Conservation (phyloP, 2,113 vertebrate genomes). For the Melanerpes formicivorus region DNA sequence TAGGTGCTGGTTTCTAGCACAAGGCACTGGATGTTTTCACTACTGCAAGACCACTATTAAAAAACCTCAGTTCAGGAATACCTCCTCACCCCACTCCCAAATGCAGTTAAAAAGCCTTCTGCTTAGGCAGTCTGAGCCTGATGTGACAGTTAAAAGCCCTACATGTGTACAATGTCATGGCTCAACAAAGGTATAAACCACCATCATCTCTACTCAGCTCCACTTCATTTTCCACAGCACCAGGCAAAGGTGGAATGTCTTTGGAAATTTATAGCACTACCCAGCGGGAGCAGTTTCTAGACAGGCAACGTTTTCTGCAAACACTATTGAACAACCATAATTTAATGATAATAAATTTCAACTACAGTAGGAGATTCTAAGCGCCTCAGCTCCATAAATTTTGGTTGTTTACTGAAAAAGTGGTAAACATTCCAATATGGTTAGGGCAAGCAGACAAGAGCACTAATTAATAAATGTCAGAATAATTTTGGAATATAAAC, state of each 20-base stretch:
- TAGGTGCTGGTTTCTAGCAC: background rate
- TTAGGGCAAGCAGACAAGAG: background rate
- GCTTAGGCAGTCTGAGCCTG: background rate
- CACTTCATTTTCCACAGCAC: background rate
- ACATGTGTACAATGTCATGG: rapidly evolving
- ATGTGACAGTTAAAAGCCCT: background rate
- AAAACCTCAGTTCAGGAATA: background rate
- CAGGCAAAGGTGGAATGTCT: background rate
- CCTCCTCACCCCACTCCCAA: background rate
- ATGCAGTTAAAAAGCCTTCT: background rate
- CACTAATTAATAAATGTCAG: background rate
- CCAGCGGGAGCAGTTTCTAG: background rate
- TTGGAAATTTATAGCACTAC: background rate
- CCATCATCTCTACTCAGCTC: rapidly evolving
- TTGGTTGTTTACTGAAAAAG: background rate
- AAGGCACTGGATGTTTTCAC: background rate
- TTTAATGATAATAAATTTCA: background rate
- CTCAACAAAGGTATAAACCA: background rate
- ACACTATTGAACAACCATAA: background rate
- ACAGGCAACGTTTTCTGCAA: background rate
- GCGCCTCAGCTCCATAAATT: background rate
- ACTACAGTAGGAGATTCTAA: background rate
- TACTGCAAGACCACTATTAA: background rate
- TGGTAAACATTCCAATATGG: background rate
- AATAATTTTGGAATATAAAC: background rate